Conservation (phyloP, 2,113 vertebrate species). For the Gasterosteus aculeatus region DNA sequence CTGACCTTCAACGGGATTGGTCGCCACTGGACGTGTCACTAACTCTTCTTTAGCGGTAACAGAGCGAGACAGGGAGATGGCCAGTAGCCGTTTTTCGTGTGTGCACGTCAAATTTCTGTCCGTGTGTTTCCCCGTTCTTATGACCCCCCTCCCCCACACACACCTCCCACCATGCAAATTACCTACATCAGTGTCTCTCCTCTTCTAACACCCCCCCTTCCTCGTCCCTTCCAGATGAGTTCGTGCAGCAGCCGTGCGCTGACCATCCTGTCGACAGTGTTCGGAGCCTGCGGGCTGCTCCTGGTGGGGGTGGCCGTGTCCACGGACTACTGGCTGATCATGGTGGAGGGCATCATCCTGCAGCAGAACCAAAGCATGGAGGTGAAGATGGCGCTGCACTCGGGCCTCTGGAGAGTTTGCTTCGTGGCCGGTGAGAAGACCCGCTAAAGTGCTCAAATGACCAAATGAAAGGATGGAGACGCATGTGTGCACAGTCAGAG, state of each 20-base stretch:
- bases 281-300: slow-evolving; percentile 90
- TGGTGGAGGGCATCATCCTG: slow-evolving; percentile 92
- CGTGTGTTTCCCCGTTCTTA: slow-evolving; percentile 17
- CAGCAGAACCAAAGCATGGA: slow-evolving; percentile 93
- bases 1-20: slow-evolving; percentile 67
- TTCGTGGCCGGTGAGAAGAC: slow-evolving; percentile 88
- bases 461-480: neutral
- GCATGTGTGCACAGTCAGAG: neutral
- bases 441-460: neutral
- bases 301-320: slow-evolving; percentile 93
- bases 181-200: slow-evolving; percentile 9
- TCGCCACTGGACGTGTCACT: slow-evolving; percentile 48
- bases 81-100: slow-evolving; percentile 47
- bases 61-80: slow-evolving; percentile 40
- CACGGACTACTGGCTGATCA: slow-evolving; percentile 94
- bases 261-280: slow-evolving; percentile 93
- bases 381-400: slow-evolving; percentile 94
- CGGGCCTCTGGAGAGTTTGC: slow-evolving; percentile 93
- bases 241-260: slow-evolving; percentile 92
- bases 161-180: neutral
- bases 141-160: neutral
- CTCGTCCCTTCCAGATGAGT: slow-evolving; percentile 83
- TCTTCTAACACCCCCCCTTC: slow-evolving; percentile 16
- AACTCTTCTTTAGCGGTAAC: slow-evolving; percentile 53
- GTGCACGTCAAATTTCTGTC: slow-evolving; percentile 38